Conservation (phyloP, 1,140 invertebrate species). For the Drosophila guanche region DNA sequence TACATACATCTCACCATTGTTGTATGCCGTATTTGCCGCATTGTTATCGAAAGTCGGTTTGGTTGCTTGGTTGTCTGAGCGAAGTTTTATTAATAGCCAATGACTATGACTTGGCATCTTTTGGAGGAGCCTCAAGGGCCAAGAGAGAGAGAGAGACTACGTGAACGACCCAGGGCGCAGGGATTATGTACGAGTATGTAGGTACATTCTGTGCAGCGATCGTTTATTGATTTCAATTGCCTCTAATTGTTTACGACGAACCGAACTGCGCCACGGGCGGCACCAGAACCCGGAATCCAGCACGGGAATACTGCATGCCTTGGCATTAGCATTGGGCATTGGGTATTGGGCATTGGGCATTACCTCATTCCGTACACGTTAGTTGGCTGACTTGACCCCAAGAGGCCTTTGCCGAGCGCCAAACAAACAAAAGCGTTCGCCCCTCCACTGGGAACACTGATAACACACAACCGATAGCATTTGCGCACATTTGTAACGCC, state of each 20-base stretch:
- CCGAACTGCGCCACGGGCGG: slow-evolving; percentile 1
- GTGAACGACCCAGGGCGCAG: no score
- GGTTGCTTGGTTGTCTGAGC: slow-evolving; percentile 32
- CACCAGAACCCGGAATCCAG: neutral
- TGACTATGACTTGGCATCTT: slow-evolving; percentile 68
- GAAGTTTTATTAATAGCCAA: slow-evolving; percentile 64
- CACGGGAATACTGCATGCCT: slow-evolving; percentile 35
- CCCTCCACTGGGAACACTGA: slow-evolving; percentile 41
- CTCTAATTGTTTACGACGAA: slow-evolving; percentile 58
- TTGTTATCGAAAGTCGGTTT: slow-evolving; percentile 64
- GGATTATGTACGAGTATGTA: no score
- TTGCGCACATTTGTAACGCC: slow-evolving; percentile 62
- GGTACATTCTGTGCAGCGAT: slow-evolving; percentile 46
- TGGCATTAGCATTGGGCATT: slow-evolving; percentile 1
- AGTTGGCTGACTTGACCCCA: slow-evolving; percentile 34
- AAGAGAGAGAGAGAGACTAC: slow-evolving; percentile 18
- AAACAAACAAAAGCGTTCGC: slow-evolving; percentile 47
- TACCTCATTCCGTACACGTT: slow-evolving; percentile 20
- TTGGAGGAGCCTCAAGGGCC: slow-evolving; percentile 7
- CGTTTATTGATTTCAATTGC: slow-evolving; percentile 78
- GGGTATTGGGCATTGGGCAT: slow-evolving; percentile 3
- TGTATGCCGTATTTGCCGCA: slow-evolving; percentile 7
- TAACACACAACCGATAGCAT: slow-evolving; percentile 46
- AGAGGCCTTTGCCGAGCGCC: slow-evolving; percentile 21
- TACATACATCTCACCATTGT: slow-evolving; percentile 38